Evolutionary conservation across 2,113 vertebrate species (phyloP).

Genomic region (Melanotaenia duboulayi): DNA sequence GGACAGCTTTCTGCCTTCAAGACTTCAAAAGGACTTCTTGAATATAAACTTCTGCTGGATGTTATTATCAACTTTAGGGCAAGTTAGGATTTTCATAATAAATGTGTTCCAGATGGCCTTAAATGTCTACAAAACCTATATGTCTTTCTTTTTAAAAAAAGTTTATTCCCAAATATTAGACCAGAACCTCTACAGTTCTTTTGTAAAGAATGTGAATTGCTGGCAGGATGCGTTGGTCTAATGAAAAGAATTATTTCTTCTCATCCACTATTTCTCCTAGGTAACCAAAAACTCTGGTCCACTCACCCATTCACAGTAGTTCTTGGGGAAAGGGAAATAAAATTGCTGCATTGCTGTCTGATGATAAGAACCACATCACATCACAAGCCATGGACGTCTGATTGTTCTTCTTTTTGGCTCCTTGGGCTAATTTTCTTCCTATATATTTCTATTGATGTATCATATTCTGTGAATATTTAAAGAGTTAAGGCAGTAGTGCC

Average conservation of each 20-base stretch:
- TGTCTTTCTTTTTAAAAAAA: conserved; percentile 40
- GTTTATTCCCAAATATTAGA: conserved; percentile 23
- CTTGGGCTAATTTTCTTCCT: conserved; percentile 31
- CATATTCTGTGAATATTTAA: conserved; percentile 13
- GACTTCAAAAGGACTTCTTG: conserved; percentile 50
- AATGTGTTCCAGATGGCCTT: conserved; percentile 50
- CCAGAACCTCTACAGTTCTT: conserved; percentile 43
- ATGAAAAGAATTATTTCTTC: background rate
- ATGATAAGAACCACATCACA: conserved; percentile 70
- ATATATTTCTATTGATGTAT: conserved; percentile 41
- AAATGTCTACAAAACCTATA: conserved; percentile 28
- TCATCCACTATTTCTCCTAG: conserved; percentile 64
- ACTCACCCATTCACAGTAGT: conserved; percentile 66
- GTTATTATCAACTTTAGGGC: conserved; percentile 58
- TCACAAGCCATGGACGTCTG: conserved; percentile 25
- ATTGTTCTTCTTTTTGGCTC: conserved; percentile 35
- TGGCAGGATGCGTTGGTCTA: conserved; percentile 16
- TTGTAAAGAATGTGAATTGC: conserved; percentile 53
- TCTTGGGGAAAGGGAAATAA: conserved; percentile 58
- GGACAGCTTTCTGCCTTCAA: conserved; percentile 13
- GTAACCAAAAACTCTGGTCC: conserved; percentile 65
- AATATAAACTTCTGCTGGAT: conserved; percentile 38
- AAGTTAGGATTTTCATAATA: conserved; percentile 59
- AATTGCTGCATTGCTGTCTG: conserved; percentile 59
- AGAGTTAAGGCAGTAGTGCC: conserved; percentile 14